These are phyloP conservation scores for Xenentodon cancila DNA, from an alignment of 2,797 vertebrate genomes.

Conservation along the genomic window DNA sequence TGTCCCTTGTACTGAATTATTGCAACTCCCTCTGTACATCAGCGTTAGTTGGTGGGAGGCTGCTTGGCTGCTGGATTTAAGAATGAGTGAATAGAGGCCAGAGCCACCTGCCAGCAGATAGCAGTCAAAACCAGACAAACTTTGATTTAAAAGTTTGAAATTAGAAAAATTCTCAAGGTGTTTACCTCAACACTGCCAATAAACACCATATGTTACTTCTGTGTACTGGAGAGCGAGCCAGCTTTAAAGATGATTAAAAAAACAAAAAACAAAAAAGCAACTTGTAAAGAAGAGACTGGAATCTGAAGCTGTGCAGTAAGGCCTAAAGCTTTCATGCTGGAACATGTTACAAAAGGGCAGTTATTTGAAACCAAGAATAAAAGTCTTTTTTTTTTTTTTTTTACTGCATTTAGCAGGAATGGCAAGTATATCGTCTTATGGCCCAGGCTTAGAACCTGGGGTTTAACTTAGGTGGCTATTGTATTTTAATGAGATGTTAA, in stretches of 20 bases:
- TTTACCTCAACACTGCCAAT: constrained; percentile 49
- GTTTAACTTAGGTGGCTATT: constrained; percentile 34
- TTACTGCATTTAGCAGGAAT: constrained; percentile 33
- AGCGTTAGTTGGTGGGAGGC: constrained; percentile 52
- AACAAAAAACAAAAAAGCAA: constrained; percentile 8
- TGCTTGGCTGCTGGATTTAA: constrained; percentile 48
- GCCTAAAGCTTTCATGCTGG: too few relatives aligned
- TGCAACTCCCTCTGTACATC: constrained; percentile 41
- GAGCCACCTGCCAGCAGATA: constrained; percentile 39
- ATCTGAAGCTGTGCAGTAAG: background rate
- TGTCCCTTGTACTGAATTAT: constrained; percentile 56
- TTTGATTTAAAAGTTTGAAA: constrained; percentile 52
- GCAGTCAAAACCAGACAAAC: constrained; percentile 26
- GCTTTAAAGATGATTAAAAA: constrained; percentile 14
- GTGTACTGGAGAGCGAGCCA: constrained; percentile 16
- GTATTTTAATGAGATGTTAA: constrained; percentile 61
- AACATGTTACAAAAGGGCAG: too few relatives aligned
- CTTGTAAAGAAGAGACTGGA: constrained; percentile 10
- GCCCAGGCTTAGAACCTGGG: constrained; percentile 28
- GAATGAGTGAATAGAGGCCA: constrained; percentile 38
- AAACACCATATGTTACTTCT: constrained; percentile 63
- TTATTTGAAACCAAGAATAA: constrained; percentile 10
- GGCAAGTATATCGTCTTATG: constrained; percentile 32
- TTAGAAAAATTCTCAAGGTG: constrained; percentile 37
- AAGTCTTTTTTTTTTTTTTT: background rate